Conservation (phyloP, 2,113 vertebrate species). For the Cyprinus carpio region DNA sequence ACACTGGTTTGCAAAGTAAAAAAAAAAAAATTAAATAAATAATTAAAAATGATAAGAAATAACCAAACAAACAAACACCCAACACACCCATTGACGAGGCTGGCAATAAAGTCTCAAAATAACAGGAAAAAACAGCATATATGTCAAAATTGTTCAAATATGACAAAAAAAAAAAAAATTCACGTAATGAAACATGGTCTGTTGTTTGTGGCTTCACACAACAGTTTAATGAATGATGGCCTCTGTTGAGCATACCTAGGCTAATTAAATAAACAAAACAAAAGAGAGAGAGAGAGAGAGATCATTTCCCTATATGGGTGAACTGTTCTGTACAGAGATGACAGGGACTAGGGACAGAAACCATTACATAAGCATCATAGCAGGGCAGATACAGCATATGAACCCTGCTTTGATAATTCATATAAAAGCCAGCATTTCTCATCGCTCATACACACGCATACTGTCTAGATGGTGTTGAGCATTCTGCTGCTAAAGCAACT, state of each 20-base stretch:
- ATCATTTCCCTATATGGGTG: not conserved
- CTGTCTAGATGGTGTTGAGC: conserved; percentile 14
- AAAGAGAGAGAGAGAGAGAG: too few relatives aligned
- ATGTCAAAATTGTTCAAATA: not conserved
- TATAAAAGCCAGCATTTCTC: not conserved
- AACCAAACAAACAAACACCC: too few relatives aligned
- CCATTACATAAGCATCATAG: conserved; percentile 13
- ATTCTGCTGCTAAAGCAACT: conserved; percentile 51
- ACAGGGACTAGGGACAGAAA: not conserved
- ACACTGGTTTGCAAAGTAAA: too few relatives aligned
- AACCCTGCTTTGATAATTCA: conserved; percentile 32
- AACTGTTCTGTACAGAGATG: not conserved
- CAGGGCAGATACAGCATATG: not conserved
- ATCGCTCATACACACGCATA: conserved; percentile 24
- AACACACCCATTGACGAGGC: not conserved
- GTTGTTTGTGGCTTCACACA: too few relatives aligned
- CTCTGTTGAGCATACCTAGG: not conserved
- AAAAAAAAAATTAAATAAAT: too few relatives aligned
- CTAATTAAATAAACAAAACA: not conserved
- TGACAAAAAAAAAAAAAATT: not conserved
- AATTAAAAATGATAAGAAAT: too few relatives aligned
- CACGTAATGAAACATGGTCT: too few relatives aligned
- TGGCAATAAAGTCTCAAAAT: not conserved
- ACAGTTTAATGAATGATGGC: too few relatives aligned
- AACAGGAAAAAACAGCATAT: not conserved